Percentiles rank a stretch among this genome's conserved stretches.
Conservation (phyloP, 2,888 invertebrate genomes). For the Galeopsomyia nigrocyanea region DNA sequence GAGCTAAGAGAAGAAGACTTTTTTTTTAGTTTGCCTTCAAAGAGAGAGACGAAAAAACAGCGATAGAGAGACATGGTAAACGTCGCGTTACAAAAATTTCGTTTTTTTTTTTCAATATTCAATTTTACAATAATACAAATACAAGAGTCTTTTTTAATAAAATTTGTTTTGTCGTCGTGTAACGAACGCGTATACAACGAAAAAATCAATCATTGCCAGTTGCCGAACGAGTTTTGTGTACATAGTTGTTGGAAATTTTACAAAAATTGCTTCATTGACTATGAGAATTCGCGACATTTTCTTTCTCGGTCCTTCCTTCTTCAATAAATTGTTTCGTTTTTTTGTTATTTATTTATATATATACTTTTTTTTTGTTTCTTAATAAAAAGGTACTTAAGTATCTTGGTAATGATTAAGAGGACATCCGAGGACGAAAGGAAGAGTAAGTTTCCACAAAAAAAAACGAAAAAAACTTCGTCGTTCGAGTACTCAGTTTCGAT, state of each 20-base stretch:
- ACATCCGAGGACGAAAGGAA: slow-evolving; percentile 9
- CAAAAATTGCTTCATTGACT: slow-evolving; percentile 40
- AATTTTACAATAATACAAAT: slow-evolving; percentile 9
- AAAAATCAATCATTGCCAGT: slow-evolving; percentile 25
- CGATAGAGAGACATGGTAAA: slow-evolving; percentile 35
- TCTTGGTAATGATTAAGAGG: slow-evolving; percentile 8
- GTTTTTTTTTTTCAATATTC: slow-evolving; percentile 14
- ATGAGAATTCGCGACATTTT: slow-evolving; percentile 35
- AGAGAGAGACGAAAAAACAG: slow-evolving; percentile 18
- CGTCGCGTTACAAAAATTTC: slow-evolving; percentile 44
- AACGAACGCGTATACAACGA: not conserved
- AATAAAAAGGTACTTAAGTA: not conserved
- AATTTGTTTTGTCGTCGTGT: slow-evolving; percentile 14
- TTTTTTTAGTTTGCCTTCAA: not conserved
- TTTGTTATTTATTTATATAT: not conserved
- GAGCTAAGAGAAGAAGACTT: not conserved
- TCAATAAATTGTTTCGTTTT: not conserved
- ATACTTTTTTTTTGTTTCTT: slow-evolving; percentile 5
- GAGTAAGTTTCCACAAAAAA: not conserved
- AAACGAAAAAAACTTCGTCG: not conserved
- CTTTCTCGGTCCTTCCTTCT: not conserved
- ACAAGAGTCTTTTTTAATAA: slow-evolving; percentile 5
- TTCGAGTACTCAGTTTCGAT: slow-evolving; percentile 32
- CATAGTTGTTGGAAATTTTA: slow-evolving; percentile 31
- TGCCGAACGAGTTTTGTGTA: slow-evolving; percentile 6